Percentiles rank a stretch among this genome's conserved stretches.
These are phyloP conservation scores for Cenopis cana DNA, from an alignment of 2,888 invertebrate species.

Conservation along the genomic window DNA sequence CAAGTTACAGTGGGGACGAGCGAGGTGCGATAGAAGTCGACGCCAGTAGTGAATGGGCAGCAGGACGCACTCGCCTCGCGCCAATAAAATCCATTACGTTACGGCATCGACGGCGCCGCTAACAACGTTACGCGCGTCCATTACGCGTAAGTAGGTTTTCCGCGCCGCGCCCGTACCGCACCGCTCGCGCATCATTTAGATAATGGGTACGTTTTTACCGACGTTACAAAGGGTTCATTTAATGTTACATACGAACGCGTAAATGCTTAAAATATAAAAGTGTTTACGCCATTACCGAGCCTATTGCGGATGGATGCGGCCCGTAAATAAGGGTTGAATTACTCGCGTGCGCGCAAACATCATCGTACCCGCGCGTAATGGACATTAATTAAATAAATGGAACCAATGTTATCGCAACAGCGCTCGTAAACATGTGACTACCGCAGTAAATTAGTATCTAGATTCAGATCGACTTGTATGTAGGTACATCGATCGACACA, in stretches of 20 bases:
- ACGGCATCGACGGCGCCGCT: slow-evolving; percentile 15
- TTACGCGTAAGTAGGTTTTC: slow-evolving; percentile 20
- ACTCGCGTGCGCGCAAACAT: slow-evolving; percentile 17
- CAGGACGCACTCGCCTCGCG: slow-evolving; percentile 1
- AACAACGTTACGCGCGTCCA: slow-evolving; percentile 33
- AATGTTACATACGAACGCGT: slow-evolving; percentile 31
- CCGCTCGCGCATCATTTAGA: slow-evolving; percentile 9
- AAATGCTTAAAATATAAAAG: slow-evolving; percentile 37
- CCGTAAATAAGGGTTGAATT: slow-evolving; percentile 21
- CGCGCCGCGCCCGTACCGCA: slow-evolving; percentile 3
- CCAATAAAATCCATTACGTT: slow-evolving; percentile 9
- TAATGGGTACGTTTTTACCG: slow-evolving; percentile 33
- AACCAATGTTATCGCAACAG: slow-evolving; percentile 5
- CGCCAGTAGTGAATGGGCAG: neutral
- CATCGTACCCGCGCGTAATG: slow-evolving; percentile 16
- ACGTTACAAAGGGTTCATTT: slow-evolving; percentile 36
- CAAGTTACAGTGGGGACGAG: neutral
- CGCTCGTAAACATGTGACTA: slow-evolving; percentile 13
- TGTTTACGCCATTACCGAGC: slow-evolving; percentile 23
- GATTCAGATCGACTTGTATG: neutral
- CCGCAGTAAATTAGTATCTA: slow-evolving; percentile 17
- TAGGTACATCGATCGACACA: no score
- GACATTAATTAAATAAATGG: slow-evolving; percentile 27
- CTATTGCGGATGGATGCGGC: slow-evolving; percentile 32
- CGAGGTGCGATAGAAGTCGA: neutral